A percentile compares a stretch with the other conserved stretches of the same genome.
These are phyloP conservation scores for Aldabrachelys gigantea DNA, from an alignment of 2,113 vertebrate species.

Conservation along the genomic window DNA sequence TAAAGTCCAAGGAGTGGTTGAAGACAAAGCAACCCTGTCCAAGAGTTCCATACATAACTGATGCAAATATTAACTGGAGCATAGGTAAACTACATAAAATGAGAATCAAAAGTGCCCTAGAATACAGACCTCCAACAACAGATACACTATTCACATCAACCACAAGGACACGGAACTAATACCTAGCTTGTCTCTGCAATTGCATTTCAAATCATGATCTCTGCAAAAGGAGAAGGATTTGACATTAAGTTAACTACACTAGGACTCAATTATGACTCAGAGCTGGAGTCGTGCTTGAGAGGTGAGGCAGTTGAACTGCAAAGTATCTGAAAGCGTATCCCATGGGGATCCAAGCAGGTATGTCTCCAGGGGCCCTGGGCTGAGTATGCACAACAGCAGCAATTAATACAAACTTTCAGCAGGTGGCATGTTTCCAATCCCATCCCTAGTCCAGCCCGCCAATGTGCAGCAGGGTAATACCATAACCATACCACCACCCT, in stretches of 20 bases:
- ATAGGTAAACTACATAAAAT: not conserved
- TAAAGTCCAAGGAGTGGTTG: not conserved
- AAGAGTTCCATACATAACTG: not conserved
- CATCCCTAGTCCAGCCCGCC: not conserved
- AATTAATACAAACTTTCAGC: accelerated
- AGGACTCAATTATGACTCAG: not conserved
- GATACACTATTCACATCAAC: not conserved
- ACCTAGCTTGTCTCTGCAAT: not conserved
- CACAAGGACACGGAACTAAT: not conserved
- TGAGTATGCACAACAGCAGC: not conserved
- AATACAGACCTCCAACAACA: not conserved
- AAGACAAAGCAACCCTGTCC: not conserved
- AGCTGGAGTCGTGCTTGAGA: not conserved
- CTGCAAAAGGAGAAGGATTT: not conserved
- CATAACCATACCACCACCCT: accelerated
- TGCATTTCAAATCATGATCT: not conserved
- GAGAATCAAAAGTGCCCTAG: not conserved
- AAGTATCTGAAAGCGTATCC: not conserved
- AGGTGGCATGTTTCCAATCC: accelerated
- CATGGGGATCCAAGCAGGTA: not conserved
- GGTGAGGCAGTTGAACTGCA: not conserved
- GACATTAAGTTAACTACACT: not conserved
- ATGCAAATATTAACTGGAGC: not conserved
- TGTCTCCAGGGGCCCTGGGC: not conserved
- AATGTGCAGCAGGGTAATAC: accelerated